Conservation (phyloP, 2,113 vertebrate species). For the Microcebus lehilahytsara region DNA sequence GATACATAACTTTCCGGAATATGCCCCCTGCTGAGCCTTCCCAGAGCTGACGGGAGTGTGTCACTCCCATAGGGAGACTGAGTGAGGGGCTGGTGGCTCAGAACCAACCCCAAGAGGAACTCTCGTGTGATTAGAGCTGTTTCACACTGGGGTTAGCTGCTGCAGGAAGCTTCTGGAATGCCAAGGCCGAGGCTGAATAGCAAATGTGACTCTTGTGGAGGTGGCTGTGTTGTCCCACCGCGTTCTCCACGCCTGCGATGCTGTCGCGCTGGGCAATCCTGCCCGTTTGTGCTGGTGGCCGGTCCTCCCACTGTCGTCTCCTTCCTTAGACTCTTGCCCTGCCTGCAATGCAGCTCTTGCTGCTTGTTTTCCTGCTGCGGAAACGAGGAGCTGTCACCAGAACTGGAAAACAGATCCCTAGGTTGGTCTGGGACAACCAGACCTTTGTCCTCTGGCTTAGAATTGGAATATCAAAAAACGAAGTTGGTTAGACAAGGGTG, state of each 20-base stretch:
- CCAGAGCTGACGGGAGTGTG: neutral
- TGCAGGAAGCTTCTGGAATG: neutral
- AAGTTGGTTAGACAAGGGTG: neutral
- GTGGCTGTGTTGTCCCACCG: neutral
- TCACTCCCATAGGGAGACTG: neutral
- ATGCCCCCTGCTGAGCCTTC: neutral
- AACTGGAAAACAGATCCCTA: neutral
- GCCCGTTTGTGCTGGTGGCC: neutral
- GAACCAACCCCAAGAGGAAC: neutral
- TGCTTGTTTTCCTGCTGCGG: too few relatives aligned
- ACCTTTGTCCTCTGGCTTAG: neutral
- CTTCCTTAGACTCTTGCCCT: neutral
- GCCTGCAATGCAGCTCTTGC: neutral
- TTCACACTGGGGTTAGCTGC: neutral
- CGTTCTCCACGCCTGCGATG: neutral
- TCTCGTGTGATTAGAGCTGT: neutral
- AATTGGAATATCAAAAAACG: neutral
- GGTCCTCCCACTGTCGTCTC: neutral
- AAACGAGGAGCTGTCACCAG: fast-evolving
- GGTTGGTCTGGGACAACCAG: neutral
- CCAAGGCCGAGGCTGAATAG: too few relatives aligned
- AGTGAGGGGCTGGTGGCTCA: neutral
- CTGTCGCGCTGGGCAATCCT: fast-evolving
- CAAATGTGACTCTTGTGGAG: too few relatives aligned
- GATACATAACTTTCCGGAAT: neutral